phyloP scores from a whole-genome alignment of 2,888 invertebrate genomes.

The Drosophila monieri region DNA sequence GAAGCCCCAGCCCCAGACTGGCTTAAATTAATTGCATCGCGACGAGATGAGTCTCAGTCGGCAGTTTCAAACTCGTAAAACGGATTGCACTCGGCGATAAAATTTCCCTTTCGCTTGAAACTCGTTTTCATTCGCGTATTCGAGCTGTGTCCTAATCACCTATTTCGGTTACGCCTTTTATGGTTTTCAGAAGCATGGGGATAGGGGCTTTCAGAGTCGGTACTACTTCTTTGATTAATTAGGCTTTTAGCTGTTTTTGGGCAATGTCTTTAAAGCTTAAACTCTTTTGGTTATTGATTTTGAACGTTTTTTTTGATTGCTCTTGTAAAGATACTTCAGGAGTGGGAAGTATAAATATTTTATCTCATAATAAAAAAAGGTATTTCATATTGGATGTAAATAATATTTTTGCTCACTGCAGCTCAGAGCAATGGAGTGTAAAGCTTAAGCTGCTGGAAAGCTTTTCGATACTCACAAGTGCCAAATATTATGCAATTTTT shows the following conservation, averaged over 20 bases:
- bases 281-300: constrained; percentile 1
- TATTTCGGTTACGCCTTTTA: constrained; percentile 49
- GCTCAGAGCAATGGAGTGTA: constrained; percentile 28
- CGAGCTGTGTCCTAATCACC: constrained; percentile 70
- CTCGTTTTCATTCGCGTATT: constrained; percentile 49
- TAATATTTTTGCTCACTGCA: constrained; percentile 46
- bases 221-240: not conserved
- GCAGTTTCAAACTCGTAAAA: constrained; percentile 57
- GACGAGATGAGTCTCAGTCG: constrained; percentile 25
- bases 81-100: constrained; percentile 43
- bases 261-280: not conserved
- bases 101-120: constrained; percentile 73
- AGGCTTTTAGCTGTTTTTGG: not conserved
- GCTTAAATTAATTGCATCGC: constrained; percentile 60
- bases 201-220: not conserved
- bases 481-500: constrained; percentile 72
- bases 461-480: constrained; percentile 41
- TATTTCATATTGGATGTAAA: too few species aligned
- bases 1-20: constrained; percentile 18
- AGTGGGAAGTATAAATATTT: not conserved
- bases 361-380: too few species aligned
- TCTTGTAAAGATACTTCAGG: not conserved
- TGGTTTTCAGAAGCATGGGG: not conserved
- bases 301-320: not conserved
- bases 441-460: constrained; percentile 40